Percentiles rank a stretch among this genome's conserved stretches.
phyloP scores from a whole-genome alignment of 2,113 vertebrate genomes.

The Tauraco erythrolophus region DNA sequence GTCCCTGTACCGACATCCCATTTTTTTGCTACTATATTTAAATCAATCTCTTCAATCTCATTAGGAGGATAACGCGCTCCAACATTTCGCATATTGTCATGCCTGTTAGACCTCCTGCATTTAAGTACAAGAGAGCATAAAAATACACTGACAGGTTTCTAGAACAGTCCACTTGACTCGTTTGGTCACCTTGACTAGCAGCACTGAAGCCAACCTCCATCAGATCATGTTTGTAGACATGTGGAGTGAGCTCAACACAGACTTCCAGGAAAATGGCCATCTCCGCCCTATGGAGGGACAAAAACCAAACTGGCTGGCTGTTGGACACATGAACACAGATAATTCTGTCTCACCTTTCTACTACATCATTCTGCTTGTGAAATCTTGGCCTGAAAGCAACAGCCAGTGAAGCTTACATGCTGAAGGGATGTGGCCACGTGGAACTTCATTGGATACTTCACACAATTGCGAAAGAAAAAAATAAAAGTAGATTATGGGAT shows the following conservation, averaged over 20 bases:
- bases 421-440: background rate
- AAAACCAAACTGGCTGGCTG: background rate
- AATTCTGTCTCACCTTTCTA: background rate
- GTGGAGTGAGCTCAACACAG: background rate
- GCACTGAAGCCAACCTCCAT: background rate
- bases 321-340: background rate
- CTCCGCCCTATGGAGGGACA: background rate
- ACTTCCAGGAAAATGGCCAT: background rate
- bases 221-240: background rate
- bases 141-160: background rate
- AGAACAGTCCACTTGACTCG: background rate
- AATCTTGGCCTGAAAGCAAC: background rate
- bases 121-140: background rate
- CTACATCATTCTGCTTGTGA: background rate
- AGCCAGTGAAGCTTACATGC: background rate
- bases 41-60: background rate
- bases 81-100: background rate
- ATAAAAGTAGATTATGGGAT: background rate
- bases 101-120: background rate
- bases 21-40: background rate
- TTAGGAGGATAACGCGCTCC: background rate
- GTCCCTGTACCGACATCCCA: background rate
- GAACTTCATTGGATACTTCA: background rate
- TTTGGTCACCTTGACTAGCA: background rate
- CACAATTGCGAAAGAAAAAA: background rate